phyloP scores from a whole-genome alignment of 2,888 invertebrate genomes.

The Melipona beecheii region DNA sequence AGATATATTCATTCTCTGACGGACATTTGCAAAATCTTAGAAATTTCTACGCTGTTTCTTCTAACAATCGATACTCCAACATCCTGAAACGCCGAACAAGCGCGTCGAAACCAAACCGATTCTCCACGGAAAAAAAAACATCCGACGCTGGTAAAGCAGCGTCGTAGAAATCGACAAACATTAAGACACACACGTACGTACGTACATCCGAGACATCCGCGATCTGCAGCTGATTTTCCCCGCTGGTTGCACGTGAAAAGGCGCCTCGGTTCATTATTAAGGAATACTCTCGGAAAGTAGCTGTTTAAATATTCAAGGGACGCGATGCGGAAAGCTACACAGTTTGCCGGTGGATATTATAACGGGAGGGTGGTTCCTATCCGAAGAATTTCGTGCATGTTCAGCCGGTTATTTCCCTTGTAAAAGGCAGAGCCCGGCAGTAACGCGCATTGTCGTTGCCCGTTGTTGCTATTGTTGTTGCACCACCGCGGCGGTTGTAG shows the following conservation, averaged over 20 bases:
- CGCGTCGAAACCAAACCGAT: no score
- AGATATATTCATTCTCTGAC: no score
- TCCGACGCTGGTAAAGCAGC: background rate
- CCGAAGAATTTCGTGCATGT: slow-evolving; percentile 47
- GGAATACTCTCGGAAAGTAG: background rate
- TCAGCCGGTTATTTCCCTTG: slow-evolving; percentile 23
- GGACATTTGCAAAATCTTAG: no score
- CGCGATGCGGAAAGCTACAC: background rate
- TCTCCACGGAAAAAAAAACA: background rate
- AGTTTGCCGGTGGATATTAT: background rate
- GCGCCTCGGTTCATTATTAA: background rate
- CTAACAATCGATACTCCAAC: no score
- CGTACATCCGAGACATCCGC: background rate
- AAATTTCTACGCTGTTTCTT: no score
- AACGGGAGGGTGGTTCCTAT: background rate
- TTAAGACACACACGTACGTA: no score
- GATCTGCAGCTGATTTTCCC: background rate
- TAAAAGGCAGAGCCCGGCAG: slow-evolving; percentile 25
- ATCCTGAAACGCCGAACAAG: no score
- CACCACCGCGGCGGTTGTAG: background rate
- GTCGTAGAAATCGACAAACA: background rate
- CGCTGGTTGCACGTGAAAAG: background rate
- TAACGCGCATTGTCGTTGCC: slow-evolving; percentile 25
- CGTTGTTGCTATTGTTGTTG: slow-evolving; percentile 22
- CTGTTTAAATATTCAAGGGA: slow-evolving; percentile 24